A percentile compares a stretch with the other conserved stretches of the same genome.
These are phyloP conservation scores for Brachionus calyciflorus DNA, from an alignment of 1,140 invertebrate species.

Conservation along the genomic window DNA sequence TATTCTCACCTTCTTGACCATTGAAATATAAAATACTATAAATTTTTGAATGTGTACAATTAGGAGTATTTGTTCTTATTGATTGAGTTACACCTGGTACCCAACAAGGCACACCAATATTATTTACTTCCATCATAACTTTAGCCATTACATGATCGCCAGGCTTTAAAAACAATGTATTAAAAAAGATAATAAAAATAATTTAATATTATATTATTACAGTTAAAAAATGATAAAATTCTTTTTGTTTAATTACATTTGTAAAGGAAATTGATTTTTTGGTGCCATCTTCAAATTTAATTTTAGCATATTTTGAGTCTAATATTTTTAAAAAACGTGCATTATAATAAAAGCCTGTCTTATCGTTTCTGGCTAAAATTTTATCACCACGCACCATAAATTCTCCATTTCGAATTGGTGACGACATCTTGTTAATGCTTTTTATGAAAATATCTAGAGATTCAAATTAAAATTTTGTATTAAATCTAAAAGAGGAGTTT, in stretches of 20 bases:
- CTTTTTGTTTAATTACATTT: neutral
- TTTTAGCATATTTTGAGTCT: slow-evolving; percentile 1
- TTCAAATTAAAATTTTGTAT: too few species aligned
- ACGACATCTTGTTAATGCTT: neutral
- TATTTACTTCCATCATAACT: slow-evolving; percentile 23
- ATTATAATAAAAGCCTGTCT: neutral
- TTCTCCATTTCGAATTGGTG: neutral
- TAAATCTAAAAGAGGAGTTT: too few species aligned
- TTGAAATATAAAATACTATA: slow-evolving; percentile 32
- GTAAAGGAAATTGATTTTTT: neutral
- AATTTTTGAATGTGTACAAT: slow-evolving; percentile 3
- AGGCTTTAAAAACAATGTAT: neutral
- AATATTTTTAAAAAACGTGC: slow-evolving; percentile 7
- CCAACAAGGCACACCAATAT: slow-evolving; percentile 19
- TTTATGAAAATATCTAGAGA: too few species aligned
- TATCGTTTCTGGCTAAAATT: slow-evolving; percentile 21
- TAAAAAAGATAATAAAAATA: too few species aligned
- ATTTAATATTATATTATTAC: too few species aligned
- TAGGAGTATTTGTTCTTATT: neutral
- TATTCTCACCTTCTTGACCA: slow-evolving; percentile 33
- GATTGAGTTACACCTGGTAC: slow-evolving; percentile 40
- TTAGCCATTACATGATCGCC: slow-evolving; percentile 37
- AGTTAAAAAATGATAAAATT: neutral
- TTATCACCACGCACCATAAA: neutral
- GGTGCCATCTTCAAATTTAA: slow-evolving; percentile 40